These are phyloP conservation scores for Myotis yumanensis DNA, from an alignment of 2,113 vertebrate genomes.

Conservation along the genomic window DNA sequence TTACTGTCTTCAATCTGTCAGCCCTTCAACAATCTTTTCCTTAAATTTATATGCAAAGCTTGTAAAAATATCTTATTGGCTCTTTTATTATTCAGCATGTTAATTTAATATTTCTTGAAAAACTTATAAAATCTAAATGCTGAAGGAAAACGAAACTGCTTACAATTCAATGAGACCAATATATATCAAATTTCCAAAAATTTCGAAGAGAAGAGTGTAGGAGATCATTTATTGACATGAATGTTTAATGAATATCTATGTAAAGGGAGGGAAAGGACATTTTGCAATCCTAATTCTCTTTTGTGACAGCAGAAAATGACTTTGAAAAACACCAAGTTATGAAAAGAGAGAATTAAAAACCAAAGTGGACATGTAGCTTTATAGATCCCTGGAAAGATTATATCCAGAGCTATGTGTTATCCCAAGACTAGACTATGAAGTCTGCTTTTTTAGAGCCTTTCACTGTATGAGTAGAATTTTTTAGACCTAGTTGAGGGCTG, in stretches of 20 bases:
- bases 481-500: neutral
- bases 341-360: neutral
- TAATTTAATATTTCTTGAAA: conserved; percentile 72
- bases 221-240: conserved; percentile 54
- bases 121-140: conserved; percentile 61
- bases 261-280: neutral
- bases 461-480: neutral
- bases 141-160: conserved; percentile 46
- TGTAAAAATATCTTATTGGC: conserved; percentile 59
- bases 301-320: neutral
- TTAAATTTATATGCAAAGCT: conserved; percentile 60
- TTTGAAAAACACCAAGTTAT: neutral
- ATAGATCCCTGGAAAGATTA: neutral
- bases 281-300: conserved; percentile 8
- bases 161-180: conserved; percentile 38
- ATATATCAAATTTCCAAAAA: conserved; percentile 43
- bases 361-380: neutral
- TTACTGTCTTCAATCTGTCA: conserved; percentile 57
- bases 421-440: neutral
- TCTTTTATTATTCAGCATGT: conserved; percentile 72
- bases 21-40: conserved; percentile 23
- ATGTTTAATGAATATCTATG: conserved; percentile 40
- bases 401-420: neutral
- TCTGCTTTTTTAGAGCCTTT: neutral
- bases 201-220: neutral